phyloP scores from a whole-genome alignment of 2,888 invertebrate species.

The Lymantria monacha region DNA sequence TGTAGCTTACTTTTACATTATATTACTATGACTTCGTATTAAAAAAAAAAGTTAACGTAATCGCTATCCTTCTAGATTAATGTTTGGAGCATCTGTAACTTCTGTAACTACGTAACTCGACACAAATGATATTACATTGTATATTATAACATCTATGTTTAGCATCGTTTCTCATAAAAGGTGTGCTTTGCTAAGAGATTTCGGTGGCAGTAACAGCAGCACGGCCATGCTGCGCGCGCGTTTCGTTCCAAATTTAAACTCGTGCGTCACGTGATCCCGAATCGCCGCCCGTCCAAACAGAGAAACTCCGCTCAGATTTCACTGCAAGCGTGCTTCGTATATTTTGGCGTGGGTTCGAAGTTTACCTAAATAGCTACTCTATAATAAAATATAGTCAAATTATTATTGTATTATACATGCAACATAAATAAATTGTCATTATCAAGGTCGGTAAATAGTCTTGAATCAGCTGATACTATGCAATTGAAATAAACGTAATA shows the following conservation, averaged over 20 bases:
- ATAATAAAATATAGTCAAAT: constrained; percentile 19
- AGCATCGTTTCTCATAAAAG: constrained; percentile 75
- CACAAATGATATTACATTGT: constrained; percentile 41
- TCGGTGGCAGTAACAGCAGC: constrained; percentile 58
- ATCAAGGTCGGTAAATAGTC: constrained; percentile 61
- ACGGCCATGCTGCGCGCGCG: constrained; percentile 63
- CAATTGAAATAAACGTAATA: constrained; percentile 7
- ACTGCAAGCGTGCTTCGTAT: constrained; percentile 51
- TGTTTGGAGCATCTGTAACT: background rate
- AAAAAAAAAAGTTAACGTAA: too few species aligned
- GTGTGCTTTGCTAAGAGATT: constrained; percentile 67
- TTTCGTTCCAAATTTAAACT: constrained; percentile 74
- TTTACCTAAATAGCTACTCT: constrained; percentile 19
- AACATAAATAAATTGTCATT: constrained; percentile 54
- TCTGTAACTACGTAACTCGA: constrained; percentile 24
- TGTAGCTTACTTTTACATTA: too few species aligned
- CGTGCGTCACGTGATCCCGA: constrained; percentile 71
- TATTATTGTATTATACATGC: constrained; percentile 23
- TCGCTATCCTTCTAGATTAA: background rate
- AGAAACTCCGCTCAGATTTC: constrained; percentile 80
- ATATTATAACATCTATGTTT: constrained; percentile 65
- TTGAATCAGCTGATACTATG: constrained; percentile 45
- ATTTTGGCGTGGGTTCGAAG: constrained; percentile 44
- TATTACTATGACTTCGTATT: too few species aligned
- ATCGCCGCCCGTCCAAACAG: constrained; percentile 79